These are phyloP conservation scores for Galago senegalensis DNA, from an alignment of 2,797 vertebrate genomes.

Conservation along the genomic window DNA sequence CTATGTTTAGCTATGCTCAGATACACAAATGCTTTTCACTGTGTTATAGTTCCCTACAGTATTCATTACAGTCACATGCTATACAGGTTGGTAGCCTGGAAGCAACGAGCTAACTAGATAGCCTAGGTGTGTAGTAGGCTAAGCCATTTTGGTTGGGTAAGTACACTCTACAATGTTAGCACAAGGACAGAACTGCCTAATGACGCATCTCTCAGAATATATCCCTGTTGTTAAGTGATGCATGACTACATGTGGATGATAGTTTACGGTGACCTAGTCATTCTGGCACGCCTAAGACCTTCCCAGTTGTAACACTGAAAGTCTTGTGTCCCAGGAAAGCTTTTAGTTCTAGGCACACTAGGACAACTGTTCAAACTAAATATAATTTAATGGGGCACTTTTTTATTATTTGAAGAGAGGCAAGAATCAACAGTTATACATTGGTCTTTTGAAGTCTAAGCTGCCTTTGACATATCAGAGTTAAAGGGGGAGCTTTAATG, in stretches of 20 bases:
- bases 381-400: not conserved
- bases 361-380: constrained; percentile 12
- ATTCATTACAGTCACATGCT: not conserved
- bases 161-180: not conserved
- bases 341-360: not conserved
- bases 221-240: not conserved
- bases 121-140: not conserved
- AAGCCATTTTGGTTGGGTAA: not conserved
- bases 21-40: not conserved
- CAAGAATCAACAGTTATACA: not conserved
- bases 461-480: constrained; percentile 11
- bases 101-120: not conserved
- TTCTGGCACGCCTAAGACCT: not conserved
- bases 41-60: not conserved
- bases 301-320: not conserved
- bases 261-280: not conserved
- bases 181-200: not conserved
- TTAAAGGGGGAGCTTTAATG: not conserved
- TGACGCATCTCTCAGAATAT: not conserved
- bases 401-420: constrained; percentile 3
- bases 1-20: not conserved
- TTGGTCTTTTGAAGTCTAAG: constrained; percentile 24
- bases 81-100: not conserved
- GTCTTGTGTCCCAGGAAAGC: not conserved
- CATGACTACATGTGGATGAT: not conserved